Percentiles rank a stretch among this genome's conserved stretches.
phyloP scores from a whole-genome alignment of 1,140 invertebrate species.

The Drosophila pandora region DNA sequence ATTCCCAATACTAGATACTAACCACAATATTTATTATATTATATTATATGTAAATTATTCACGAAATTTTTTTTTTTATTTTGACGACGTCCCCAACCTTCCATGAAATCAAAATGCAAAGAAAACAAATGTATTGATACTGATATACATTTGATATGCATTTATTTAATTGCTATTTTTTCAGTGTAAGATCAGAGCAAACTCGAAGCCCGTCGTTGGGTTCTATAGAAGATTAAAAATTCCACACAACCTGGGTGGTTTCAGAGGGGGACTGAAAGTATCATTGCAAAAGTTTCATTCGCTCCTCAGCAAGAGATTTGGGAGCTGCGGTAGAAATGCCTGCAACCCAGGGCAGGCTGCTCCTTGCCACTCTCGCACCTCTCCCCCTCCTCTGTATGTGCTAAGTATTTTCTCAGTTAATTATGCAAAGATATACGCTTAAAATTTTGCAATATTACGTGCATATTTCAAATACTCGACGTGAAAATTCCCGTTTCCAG shows the following conservation, averaged over 20 bases:
- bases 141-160: background rate
- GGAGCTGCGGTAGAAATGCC: conserved; percentile 75
- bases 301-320: conserved; percentile 61
- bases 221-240: conserved; percentile 77
- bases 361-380: conserved; percentile 4
- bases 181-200: conserved; percentile 17
- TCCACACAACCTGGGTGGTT: conserved; percentile 70
- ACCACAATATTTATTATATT: no score
- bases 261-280: conserved; percentile 49
- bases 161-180: no score
- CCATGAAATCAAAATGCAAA: no score
- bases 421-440: conserved; percentile 82
- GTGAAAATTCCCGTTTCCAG: conserved; percentile 54
- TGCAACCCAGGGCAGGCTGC: conserved; percentile 50
- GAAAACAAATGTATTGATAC: no score
- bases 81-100: no score
- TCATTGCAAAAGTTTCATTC: conserved; percentile 78
- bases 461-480: conserved; percentile 77
- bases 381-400: conserved; percentile 17
- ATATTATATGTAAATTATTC: no score
- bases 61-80: no score
- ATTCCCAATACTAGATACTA: background rate
- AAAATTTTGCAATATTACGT: conserved; percentile 83
- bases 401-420: conserved; percentile 82
- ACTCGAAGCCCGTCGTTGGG: conserved; percentile 31